phyloP scores from a whole-genome alignment of 2,888 invertebrate genomes.

The Troilus luridus region DNA sequence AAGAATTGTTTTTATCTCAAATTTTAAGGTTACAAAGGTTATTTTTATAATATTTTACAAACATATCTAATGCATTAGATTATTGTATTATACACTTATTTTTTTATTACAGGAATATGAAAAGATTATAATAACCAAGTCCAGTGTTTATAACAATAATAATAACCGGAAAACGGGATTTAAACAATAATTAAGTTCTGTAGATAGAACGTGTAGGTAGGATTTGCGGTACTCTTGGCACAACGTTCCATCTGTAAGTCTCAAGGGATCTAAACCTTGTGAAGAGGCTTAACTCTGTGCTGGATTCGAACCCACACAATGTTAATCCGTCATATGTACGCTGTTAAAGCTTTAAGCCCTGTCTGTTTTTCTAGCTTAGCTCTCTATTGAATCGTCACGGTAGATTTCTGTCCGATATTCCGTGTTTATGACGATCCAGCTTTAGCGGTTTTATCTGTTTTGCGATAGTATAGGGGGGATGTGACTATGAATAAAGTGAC shows the following conservation, averaged over 20 bases:
- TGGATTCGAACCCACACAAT: neutral
- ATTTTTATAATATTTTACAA: no score
- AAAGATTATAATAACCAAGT: no score
- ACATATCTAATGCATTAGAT: no score
- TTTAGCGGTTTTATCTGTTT: neutral
- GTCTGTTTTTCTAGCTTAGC: slow-evolving; percentile 15
- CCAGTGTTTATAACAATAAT: no score
- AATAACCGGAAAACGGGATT: no score
- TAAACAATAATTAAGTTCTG: neutral
- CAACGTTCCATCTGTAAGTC: neutral
- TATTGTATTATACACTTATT: no score
- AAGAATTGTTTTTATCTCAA: no score
- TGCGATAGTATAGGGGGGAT: neutral
- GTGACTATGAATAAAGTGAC: no score
- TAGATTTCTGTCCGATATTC: neutral
- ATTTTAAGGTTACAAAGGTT: no score
- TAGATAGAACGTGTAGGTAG: neutral
- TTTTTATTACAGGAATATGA: no score
- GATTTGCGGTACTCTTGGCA: neutral
- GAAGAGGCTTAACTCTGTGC: neutral
- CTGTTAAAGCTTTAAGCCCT: neutral
- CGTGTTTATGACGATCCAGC: neutral
- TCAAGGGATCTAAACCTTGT: neutral
- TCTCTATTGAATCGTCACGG: neutral
- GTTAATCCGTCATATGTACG: neutral